Base-by-base conservation (phyloP, 2,113 vertebrate genomes). In the Neofelis nebulosa region DNA sequence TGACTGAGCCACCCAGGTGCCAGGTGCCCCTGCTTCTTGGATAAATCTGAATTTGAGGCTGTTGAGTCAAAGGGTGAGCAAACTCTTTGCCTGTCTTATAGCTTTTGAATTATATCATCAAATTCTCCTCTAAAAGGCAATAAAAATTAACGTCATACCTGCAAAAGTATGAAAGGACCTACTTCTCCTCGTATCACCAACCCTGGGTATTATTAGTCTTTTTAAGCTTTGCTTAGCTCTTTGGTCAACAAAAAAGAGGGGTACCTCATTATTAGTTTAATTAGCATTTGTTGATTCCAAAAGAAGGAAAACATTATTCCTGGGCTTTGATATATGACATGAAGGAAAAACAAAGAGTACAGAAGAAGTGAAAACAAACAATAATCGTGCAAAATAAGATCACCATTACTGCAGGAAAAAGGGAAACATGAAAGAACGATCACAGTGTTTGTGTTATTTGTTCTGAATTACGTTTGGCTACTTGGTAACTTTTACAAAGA, bases 201-300 rank as follows among this genome's bases (percentile, higher is more conserved):
- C 14, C 82, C 1, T 41, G 18, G 18, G 7, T 63, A 81, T 78
- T 85, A 89, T 85, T 31, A 33, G 25, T 89, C 41, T 91, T 85
- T 94, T 85, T 55, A 85, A 87, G 83, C 25, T 82, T 93, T 69
- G 63, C 7, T 87, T 69, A 65, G 29, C 81, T 94, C n/a, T 55
- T 78, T 55, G 36, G n/a, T 6, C 2, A 78, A 84, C 65, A 38
- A 91, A 66, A 74, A 55, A 9, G 8, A 4, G 16, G 31, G 48
- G 31, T 16, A 29, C 4, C 2, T 93, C 52, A 33, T 57, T 80
- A 91, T 85, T 81, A 86, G 80, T 95, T 85, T 86, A 66, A 85
- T 89, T 87, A 31, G 4, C 18, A 89, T 89, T 91, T 95, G 38
- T 89, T 86, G n/a, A 89, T 92, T 94, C 86, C 50, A 63, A 71